Evolutionary conservation across 2,797 vertebrate species (phyloP).

Genomic region (Myotis vivesi): DNA sequence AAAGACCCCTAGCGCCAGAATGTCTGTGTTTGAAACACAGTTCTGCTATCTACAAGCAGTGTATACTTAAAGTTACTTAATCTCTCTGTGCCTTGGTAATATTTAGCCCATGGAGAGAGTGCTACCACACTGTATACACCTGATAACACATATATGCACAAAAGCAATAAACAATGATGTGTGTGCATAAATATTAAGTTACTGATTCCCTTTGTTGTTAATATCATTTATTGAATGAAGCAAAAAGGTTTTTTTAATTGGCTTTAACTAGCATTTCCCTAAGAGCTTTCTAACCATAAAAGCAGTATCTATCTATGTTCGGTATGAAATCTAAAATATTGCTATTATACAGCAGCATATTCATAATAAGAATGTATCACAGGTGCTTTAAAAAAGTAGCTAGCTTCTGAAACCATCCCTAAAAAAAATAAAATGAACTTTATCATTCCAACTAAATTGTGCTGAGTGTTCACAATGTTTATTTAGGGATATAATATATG

Average conservation of each 20-base stretch:
- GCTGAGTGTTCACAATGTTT: not conserved
- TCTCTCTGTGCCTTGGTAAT: not conserved
- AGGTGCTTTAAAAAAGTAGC: not conserved
- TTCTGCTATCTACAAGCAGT: not conserved
- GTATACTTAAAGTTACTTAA: not conserved
- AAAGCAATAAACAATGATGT: not conserved
- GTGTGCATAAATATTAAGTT: not conserved
- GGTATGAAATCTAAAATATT: not conserved
- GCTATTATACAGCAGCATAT: not conserved
- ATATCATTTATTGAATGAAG: not conserved
- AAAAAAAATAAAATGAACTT: not conserved
- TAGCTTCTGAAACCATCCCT: not conserved
- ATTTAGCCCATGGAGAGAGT: not conserved
- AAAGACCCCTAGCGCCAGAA: not conserved
- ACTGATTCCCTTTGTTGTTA: constrained; percentile 17
- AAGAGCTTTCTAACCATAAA: not conserved
- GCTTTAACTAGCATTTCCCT: not conserved
- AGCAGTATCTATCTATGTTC: not conserved
- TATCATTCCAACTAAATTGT: constrained; percentile 3
- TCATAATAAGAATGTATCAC: not conserved
- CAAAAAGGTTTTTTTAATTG: not conserved
- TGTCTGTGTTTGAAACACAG: not conserved
- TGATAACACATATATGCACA: not conserved
- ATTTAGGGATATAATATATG: not conserved
- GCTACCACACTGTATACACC: not conserved